These are phyloP conservation scores for Falco punctatus DNA, from an alignment of 2,113 vertebrate genomes.

Conservation along the genomic window DNA sequence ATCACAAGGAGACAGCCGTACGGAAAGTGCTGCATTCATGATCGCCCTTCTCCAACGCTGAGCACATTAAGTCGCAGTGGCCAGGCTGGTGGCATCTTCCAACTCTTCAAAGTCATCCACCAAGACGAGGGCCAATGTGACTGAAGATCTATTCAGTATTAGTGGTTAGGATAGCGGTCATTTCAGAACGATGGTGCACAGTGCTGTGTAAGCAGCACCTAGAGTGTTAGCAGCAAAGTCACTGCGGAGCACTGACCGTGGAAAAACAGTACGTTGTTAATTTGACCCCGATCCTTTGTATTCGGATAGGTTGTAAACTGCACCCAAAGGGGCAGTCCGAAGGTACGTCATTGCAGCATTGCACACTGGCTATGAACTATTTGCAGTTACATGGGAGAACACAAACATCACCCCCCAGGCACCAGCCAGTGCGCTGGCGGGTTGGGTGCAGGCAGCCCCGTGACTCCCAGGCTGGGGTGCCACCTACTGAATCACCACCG, in stretches of 20 bases:
- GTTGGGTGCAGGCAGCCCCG: accelerated
- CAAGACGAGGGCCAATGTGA: accelerated
- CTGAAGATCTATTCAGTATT: neutral
- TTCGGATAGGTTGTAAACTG: neutral
- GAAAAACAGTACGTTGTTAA: neutral
- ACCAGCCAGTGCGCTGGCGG: neutral
- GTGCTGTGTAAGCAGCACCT: neutral
- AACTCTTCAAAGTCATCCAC: neutral
- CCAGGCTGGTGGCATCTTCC: neutral
- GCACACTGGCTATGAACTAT: neutral
- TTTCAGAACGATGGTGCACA: neutral
- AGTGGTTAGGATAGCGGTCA: neutral
- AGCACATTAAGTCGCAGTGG: neutral
- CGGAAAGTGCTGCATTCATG: neutral
- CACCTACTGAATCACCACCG: neutral
- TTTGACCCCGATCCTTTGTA: neutral
- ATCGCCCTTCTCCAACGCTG: neutral
- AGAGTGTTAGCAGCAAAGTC: neutral
- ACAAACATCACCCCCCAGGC: neutral
- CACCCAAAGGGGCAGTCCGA: neutral
- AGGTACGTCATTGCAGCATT: neutral
- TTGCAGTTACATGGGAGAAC: neutral
- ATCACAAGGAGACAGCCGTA: neutral
- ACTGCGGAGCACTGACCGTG: neutral
- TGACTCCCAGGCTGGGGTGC: neutral